Conservation (phyloP, 2,888 invertebrate species). For the Isotomurus palustris region DNA sequence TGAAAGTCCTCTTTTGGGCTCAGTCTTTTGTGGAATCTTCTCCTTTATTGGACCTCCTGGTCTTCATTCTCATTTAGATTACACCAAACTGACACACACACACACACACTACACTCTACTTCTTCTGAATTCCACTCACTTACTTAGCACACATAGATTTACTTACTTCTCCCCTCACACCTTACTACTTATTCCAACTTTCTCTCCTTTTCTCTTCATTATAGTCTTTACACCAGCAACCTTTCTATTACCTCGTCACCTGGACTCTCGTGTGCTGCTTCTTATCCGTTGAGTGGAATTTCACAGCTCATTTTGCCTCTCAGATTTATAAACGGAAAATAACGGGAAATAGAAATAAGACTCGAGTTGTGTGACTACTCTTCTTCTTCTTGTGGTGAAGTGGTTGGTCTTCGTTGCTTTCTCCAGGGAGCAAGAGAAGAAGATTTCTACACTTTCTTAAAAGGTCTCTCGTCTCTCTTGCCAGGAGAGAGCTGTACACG, state of each 20-base stretch:
- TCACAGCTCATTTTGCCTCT: neutral
- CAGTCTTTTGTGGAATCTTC: slow-evolving; percentile 26
- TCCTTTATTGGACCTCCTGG: neutral
- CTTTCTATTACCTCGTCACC: neutral
- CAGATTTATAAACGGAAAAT: neutral
- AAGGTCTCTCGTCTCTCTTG: neutral
- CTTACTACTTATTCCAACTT: neutral
- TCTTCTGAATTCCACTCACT: too few relatives aligned
- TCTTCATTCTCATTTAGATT: neutral
- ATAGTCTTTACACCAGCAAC: neutral
- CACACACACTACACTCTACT: too few relatives aligned
- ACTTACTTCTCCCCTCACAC: too few relatives aligned
- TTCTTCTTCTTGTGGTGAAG: neutral
- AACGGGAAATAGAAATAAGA: neutral
- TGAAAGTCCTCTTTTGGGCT: slow-evolving; percentile 20
- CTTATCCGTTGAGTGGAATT: neutral
- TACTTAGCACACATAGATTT: too few relatives aligned
- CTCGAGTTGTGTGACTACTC: neutral
- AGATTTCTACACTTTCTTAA: slow-evolving; percentile 1
- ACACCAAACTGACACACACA: neutral
- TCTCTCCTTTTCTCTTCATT: neutral
- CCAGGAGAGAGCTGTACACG: neutral
- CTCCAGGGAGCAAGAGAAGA: neutral
- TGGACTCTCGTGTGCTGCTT: too few relatives aligned
- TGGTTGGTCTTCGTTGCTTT: slow-evolving; percentile 2